Percentiles rank a stretch among this genome's conserved stretches.
Evolutionary conservation across 2,113 vertebrate genomes (phyloP).

Genomic region (Struthidea cinerea): DNA sequence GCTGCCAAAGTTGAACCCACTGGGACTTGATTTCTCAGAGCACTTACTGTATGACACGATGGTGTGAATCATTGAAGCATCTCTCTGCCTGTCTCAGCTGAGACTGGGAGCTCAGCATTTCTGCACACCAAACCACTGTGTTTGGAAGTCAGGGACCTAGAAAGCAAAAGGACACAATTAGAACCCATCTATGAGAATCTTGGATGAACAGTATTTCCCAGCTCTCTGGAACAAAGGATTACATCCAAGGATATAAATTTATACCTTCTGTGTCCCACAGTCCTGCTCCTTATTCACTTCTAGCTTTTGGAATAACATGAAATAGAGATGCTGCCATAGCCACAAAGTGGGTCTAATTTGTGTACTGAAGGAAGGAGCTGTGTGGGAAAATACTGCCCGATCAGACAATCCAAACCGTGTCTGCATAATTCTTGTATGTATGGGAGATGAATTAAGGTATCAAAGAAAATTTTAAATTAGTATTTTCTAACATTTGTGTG

Average conservation of each 20-base stretch:
- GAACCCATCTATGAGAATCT: not conserved
- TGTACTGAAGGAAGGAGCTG: not conserved
- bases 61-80: constrained; percentile 1
- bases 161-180: not conserved
- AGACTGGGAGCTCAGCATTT: not conserved
- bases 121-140: not conserved
- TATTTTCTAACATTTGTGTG: not conserved
- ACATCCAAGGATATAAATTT: not conserved
- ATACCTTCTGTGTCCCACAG: not conserved
- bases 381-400: not conserved
- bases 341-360: not conserved
- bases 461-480: not conserved
- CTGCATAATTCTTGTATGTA: not conserved
- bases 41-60: not conserved
- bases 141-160: not conserved
- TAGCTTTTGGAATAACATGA: not conserved
- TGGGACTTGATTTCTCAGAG: not conserved
- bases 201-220: not conserved
- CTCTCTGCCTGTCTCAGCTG: not conserved
- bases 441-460: not conserved
- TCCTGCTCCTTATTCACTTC: not conserved
- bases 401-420: not conserved
- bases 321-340: not conserved
- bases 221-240: not conserved
- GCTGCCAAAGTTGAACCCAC: not conserved